phyloP scores from a whole-genome alignment of 1,140 invertebrate genomes.

The Atta texana region DNA sequence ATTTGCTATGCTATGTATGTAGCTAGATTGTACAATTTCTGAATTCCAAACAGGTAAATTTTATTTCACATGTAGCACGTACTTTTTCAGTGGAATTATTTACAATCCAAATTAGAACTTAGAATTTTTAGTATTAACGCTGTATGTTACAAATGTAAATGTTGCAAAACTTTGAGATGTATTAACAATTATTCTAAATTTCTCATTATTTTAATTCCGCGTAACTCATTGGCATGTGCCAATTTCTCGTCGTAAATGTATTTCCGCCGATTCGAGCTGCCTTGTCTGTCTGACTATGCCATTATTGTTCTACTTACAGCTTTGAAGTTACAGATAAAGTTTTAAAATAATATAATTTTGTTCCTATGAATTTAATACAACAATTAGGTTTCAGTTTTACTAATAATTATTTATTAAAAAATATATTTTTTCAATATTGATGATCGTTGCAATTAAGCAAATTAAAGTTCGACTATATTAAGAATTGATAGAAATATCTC shows the following conservation, averaged over 20 bases:
- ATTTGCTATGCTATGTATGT: neutral
- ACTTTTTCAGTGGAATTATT: neutral
- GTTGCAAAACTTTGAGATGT: slow-evolving; percentile 27
- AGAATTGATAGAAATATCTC: neutral
- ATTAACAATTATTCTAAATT: slow-evolving; percentile 15
- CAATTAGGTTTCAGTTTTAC: neutral
- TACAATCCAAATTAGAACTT: neutral
- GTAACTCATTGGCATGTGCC: neutral
- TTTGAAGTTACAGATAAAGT: slow-evolving; percentile 3
- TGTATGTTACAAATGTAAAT: neutral
- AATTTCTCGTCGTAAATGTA: slow-evolving; percentile 18
- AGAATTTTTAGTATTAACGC: neutral
- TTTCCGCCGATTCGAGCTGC: neutral
- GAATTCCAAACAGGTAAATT: neutral
- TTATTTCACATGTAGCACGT: neutral
- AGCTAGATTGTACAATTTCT: neutral
- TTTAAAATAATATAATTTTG: neutral
- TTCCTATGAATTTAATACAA: neutral
- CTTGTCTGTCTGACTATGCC: slow-evolving; percentile 46
- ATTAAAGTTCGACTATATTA: slow-evolving; percentile 10
- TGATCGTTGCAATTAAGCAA: neutral
- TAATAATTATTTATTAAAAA: neutral
- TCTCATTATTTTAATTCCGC: neutral
- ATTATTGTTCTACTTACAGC: neutral
- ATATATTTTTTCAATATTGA: neutral